Evolutionary conservation across 2,113 vertebrate genomes (phyloP), one percentile per base, ranked within the genome.

Genomic region (Oncorhynchus nerka): DNA sequence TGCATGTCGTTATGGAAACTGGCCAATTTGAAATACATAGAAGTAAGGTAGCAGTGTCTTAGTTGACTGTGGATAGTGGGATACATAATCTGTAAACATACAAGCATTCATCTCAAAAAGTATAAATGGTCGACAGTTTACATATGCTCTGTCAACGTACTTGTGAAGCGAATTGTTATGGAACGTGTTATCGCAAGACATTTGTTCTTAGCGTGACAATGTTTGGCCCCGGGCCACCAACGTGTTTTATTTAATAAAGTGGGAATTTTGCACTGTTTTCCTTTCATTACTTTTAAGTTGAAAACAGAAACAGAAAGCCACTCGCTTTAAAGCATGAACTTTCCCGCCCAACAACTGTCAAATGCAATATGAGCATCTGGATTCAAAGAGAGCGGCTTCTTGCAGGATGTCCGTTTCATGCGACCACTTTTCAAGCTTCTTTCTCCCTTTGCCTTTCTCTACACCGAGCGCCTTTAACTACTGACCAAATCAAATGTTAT

Each of bases 211-310:
- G 95, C 95, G 94, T 99, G 97, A 98, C 97, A 97, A 96, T 95
- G 95, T 94, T 95, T 96, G 96, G 96, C 96, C 93, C 81, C 88
- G 85, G 92, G 96, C 96, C 95, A 95, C 92, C 92, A 87, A 95
- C 95, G 95, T 97, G 97, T 98, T 99, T 97, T 96, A 98, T 98
- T 98, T 99, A 99, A 99, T 99, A 98, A 98, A 96, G 95, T 95
- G 95, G 96, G 97, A 97, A 96, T 98, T 98, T 96, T 94, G 93
- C 90, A 90, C 90, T 98, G 97, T 98, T 99, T 98, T 98, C 93
- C 96, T 99, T 99, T 99, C 98, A 98, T 99, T 98, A 98, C 95
- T 94, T 96, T 11, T 69, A 93, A 95, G 94, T 95, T 96, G 95
- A 97, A 98, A 97, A 97, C 95, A 97, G 95, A 96, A 96, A 95